These are phyloP conservation scores for Laupala kohalensis DNA, from an alignment of 1,140 invertebrate genomes.

Conservation along the genomic window DNA sequence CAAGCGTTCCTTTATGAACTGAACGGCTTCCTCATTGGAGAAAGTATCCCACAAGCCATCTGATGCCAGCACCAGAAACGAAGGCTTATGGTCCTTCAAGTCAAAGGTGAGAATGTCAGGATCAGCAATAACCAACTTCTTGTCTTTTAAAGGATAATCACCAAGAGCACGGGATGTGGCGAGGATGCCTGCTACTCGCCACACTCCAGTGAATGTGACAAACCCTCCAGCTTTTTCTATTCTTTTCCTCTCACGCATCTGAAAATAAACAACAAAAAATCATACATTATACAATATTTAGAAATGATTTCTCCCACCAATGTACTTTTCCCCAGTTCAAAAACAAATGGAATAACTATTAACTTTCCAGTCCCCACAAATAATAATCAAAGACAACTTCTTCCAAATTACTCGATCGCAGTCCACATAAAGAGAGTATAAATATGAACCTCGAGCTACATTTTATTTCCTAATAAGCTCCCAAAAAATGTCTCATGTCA, in stretches of 20 bases:
- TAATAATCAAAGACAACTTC: no score
- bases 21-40: conserved; percentile 83
- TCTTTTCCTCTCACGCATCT: conserved; percentile 71
- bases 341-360: no score
- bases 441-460: no score
- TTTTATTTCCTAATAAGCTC: no score
- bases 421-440: no score
- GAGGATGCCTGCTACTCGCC: conserved; percentile 89
- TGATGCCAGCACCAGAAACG: conserved; percentile 82
- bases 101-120: conserved; percentile 94
- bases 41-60: conserved; percentile 96
- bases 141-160: conserved; percentile 89
- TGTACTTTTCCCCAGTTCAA: no score
- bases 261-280: conserved; percentile 11
- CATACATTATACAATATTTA: no score
- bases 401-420: no score
- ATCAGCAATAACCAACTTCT: conserved; percentile 84
- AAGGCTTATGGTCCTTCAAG: conserved; percentile 63
- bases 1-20: conserved; percentile 68
- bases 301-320: no score
- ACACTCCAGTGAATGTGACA: conserved; percentile 89
- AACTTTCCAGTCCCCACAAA: no score
- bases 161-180: conserved; percentile 89
- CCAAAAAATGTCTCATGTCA: no score
- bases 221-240: conserved; percentile 87